These are phyloP conservation scores for Anableps anableps DNA, from an alignment of 2,797 vertebrate species.

Conservation along the genomic window DNA sequence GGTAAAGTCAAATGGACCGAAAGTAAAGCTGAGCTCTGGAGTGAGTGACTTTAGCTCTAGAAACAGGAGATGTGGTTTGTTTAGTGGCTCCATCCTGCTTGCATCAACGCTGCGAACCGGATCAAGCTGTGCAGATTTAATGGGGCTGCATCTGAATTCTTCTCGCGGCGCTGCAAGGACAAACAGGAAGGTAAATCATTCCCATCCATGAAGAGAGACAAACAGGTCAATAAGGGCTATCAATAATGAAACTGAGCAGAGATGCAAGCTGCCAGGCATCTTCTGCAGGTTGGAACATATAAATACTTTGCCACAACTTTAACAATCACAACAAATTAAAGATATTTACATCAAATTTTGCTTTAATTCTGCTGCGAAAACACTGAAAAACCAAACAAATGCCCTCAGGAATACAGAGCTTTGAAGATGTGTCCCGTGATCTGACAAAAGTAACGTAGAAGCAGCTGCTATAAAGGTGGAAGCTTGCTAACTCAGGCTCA, in stretches of 20 bases:
- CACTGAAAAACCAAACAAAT: not conserved
- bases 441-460: not conserved
- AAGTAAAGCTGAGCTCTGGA: not conserved
- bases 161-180: constrained; percentile 48
- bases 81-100: not conserved
- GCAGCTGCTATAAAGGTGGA: not conserved
- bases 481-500: not conserved
- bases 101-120: not conserved
- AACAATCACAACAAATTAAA: not conserved
- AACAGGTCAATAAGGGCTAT: constrained; percentile 74
- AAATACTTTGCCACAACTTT: not conserved
- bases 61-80: not conserved
- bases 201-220: constrained; percentile 69
- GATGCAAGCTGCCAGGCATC: constrained; percentile 49
- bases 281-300: constrained; percentile 22
- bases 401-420: not conserved
- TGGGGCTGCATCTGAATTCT: constrained; percentile 43
- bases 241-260: constrained; percentile 72
- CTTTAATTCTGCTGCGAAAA: not conserved
- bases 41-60: not conserved
- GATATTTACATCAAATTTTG: not conserved
- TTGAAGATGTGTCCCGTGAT: not conserved
- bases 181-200: constrained; percentile 69
- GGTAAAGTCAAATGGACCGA: not conserved
- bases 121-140: constrained; percentile 27